These are phyloP conservation scores for Ornithoptera alexandrae DNA, from an alignment of 2,888 invertebrate species.

Conservation along the genomic window DNA sequence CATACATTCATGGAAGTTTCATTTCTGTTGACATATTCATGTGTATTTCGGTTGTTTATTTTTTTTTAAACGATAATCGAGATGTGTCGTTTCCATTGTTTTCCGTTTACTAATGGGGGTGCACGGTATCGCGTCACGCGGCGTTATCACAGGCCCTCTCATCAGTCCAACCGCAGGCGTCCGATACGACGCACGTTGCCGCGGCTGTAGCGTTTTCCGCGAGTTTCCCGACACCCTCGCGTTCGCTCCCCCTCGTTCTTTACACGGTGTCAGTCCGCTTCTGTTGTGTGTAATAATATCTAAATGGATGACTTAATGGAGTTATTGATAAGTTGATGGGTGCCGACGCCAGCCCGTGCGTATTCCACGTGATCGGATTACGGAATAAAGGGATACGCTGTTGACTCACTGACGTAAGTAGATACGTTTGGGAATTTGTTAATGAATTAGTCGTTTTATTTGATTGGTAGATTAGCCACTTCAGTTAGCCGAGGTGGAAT, in stretches of 20 bases:
- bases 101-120: constrained; percentile 59
- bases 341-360: constrained; percentile 52
- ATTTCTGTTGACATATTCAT: neutral
- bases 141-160: constrained; percentile 65
- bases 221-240: constrained; percentile 54
- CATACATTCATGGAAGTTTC: neutral
- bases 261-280: constrained; percentile 64
- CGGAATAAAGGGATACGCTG: constrained; percentile 60
- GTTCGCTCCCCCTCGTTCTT: constrained; percentile 42
- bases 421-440: constrained; percentile 50
- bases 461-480: constrained; percentile 44
- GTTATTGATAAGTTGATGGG: constrained; percentile 68
- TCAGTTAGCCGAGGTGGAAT: constrained; percentile 40
- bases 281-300: constrained; percentile 57
- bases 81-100: constrained; percentile 65
- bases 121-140: constrained; percentile 51
- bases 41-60: neutral
- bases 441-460: constrained; percentile 50
- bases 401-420: constrained; percentile 65
- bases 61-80: constrained; percentile 14
- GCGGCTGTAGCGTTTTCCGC: constrained; percentile 41
- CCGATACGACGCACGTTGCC: constrained; percentile 57
- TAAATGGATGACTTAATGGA: constrained; percentile 41
- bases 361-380: constrained; percentile 69
- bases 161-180: constrained; percentile 63